Evolutionary conservation across 1,140 invertebrate species (phyloP).

Genomic region (Zaprionus taronus): DNA sequence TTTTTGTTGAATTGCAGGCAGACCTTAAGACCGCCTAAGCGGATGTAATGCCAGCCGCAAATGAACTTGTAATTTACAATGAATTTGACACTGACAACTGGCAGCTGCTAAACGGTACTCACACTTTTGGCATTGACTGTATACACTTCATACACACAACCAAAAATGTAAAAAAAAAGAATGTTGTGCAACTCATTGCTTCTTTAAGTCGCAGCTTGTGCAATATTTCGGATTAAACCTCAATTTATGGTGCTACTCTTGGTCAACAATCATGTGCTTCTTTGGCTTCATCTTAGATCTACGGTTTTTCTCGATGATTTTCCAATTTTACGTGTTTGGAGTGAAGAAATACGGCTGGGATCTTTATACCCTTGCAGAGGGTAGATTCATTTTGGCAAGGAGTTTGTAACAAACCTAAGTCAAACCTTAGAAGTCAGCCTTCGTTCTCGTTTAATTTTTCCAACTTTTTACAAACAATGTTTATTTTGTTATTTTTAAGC

Average conservation of each 20-base stretch:
- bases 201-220: constrained; percentile 21
- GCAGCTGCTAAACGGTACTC: constrained; percentile 38
- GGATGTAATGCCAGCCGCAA: constrained; percentile 75
- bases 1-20: background rate
- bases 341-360: too few species aligned
- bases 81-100: constrained; percentile 78
- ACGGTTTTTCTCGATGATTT: background rate
- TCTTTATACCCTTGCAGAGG: too few species aligned
- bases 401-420: too few species aligned
- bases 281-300: too few species aligned
- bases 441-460: too few species aligned
- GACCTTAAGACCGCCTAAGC: constrained; percentile 50
- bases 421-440: too few species aligned
- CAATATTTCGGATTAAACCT: constrained; percentile 22
- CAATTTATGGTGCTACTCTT: background rate
- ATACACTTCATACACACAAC: background rate
- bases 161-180: background rate
- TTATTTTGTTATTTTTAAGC: too few species aligned
- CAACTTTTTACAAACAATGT: too few species aligned
- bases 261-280: background rate
- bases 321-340: background rate
- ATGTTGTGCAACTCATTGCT: constrained; percentile 34
- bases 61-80: constrained; percentile 80
- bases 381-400: too few species aligned
- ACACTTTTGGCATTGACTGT: constrained; percentile 47